Percentiles rank a stretch among this genome's conserved stretches.
phyloP scores from a whole-genome alignment of 2,113 vertebrate species.

The Heterochromis multidens region DNA sequence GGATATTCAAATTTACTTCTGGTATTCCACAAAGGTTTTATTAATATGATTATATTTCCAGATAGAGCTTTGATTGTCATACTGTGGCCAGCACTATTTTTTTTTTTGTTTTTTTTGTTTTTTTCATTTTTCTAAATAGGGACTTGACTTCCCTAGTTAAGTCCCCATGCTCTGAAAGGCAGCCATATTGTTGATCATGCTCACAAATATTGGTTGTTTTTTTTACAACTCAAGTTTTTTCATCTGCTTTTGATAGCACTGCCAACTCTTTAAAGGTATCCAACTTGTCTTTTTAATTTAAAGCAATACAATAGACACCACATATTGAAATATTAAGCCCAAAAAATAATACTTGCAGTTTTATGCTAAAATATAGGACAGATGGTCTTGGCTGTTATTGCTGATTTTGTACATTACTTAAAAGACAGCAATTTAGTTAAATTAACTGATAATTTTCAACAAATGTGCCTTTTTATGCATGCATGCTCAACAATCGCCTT shows the following conservation, averaged over 20 bases:
- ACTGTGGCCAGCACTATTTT: neutral
- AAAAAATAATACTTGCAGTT: neutral
- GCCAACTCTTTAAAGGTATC: conserved; percentile 23
- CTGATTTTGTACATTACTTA: neutral
- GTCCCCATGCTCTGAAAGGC: neutral
- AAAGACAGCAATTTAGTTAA: neutral
- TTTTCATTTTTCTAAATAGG: neutral
- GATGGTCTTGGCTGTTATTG: neutral
- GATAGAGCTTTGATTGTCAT: neutral
- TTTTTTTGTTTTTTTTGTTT: neutral
- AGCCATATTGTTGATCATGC: neutral
- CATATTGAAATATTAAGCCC: conserved; percentile 21
- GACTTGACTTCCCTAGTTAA: neutral
- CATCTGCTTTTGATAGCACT: conserved; percentile 27
- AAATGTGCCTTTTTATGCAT: neutral
- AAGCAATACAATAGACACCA: conserved; percentile 39
- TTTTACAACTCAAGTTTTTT: conserved; percentile 36
- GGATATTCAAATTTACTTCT: neutral
- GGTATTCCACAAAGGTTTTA: neutral
- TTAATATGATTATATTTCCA: neutral
- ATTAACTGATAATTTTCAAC: neutral
- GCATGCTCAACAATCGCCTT: neutral
- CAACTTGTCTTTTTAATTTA: conserved; percentile 31
- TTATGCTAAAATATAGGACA: neutral
- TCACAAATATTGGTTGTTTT: conserved; percentile 21